Evolutionary conservation across 2,888 invertebrate genomes (phyloP).

Genomic region (Iphiclides podalirius): DNA sequence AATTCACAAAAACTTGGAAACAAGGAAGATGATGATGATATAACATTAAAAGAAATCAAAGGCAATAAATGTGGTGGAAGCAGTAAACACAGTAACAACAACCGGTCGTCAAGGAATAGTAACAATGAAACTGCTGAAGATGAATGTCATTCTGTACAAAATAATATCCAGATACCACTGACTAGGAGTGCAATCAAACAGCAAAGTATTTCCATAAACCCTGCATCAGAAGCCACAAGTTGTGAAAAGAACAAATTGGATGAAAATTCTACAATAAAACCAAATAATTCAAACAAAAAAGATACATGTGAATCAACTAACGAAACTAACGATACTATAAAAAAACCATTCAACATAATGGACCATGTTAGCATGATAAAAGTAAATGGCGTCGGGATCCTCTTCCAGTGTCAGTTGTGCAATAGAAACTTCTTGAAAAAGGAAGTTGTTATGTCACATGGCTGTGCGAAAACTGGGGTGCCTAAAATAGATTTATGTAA

Average conservation of each 20-base stretch:
- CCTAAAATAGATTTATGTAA: conserved; percentile 51
- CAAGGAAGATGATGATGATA: conserved; percentile 22
- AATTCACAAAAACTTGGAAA: conserved; percentile 7
- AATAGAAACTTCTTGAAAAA: conserved; percentile 69
- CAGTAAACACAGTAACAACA: conserved; percentile 9
- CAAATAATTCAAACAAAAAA: conserved; percentile 4
- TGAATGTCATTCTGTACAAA: neutral
- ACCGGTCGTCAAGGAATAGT: neutral
- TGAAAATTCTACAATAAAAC: neutral
- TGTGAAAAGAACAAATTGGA: neutral
- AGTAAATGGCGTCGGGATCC: conserved; percentile 67
- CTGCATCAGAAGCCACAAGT: neutral
- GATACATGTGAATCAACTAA: conserved; percentile 8
- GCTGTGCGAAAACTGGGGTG: conserved; percentile 63
- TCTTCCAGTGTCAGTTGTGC: conserved; percentile 71
- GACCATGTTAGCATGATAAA: conserved; percentile 67
- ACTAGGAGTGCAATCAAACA: conserved; percentile 16
- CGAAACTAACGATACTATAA: conserved; percentile 16
- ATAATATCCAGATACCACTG: neutral
- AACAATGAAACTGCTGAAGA: neutral
- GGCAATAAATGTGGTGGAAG: conserved; percentile 21
- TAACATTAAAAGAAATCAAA: conserved; percentile 23
- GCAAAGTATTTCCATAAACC: neutral
- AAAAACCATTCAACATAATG: conserved; percentile 60
- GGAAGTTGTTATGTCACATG: conserved; percentile 61